Percentiles rank a stretch among this genome's conserved stretches.
Conservation (phyloP, 2,113 vertebrate species). For the Dissostichus mawsoni region DNA sequence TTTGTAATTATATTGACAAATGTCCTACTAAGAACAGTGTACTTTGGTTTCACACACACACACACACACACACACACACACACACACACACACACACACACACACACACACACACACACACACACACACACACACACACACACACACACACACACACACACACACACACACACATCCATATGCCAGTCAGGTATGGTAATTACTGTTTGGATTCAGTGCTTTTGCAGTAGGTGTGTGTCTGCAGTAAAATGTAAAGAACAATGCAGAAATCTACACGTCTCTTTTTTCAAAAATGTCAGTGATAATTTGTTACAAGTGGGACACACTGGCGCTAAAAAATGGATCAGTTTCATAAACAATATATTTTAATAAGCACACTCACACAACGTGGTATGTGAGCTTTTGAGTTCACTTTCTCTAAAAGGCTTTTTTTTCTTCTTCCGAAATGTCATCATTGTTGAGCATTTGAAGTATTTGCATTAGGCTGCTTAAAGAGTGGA, state of each 20-base stretch:
- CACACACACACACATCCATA: conserved; percentile 37
- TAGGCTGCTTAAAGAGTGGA: neutral
- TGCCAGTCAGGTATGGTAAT: conserved; percentile 70
- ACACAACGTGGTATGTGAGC: neutral
- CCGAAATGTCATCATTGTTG: neutral
- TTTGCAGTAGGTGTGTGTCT: conserved; percentile 26
- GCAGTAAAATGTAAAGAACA: conserved; percentile 44
- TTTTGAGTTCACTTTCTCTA: neutral
- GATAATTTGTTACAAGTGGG: conserved; percentile 15
- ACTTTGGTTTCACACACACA: neutral
- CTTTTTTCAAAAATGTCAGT: conserved; percentile 34
- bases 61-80: conserved; percentile 45
- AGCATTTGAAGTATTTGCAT: conserved; percentile 31
- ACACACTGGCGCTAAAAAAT: conserved; percentile 14
- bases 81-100: conserved; percentile 22
- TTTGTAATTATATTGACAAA: neutral
- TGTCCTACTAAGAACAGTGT: no score
- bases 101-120: conserved; percentile 18
- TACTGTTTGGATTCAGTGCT: conserved; percentile 61
- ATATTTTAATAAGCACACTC: conserved; percentile 17
- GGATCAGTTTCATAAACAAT: conserved; percentile 51
- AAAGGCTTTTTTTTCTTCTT: neutral
- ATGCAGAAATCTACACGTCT: conserved; percentile 47
- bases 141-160: conserved; percentile 28
- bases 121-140: conserved; percentile 16